Evolutionary conservation across 1,140 invertebrate genomes (phyloP).

Genomic region (Drosophila insularis): DNA sequence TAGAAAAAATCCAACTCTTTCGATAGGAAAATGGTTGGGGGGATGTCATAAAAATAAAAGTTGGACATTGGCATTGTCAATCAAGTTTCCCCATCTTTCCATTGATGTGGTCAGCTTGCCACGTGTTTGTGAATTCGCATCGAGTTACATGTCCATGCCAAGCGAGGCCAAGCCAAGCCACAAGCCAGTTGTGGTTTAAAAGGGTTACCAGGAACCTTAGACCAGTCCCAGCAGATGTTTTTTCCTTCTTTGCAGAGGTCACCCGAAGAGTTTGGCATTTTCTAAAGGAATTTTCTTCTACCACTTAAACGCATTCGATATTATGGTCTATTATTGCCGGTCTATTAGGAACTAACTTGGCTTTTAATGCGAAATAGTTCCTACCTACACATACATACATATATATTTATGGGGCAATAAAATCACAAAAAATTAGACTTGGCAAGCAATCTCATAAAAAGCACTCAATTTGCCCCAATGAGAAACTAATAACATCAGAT

Average conservation of each 20-base stretch:
- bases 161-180: too few species aligned
- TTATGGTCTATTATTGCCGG: background rate
- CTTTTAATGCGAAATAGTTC: background rate
- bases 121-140: constrained; percentile 26
- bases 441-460: constrained; percentile 52
- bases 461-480: constrained; percentile 31
- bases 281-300: background rate
- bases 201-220: constrained; percentile 28
- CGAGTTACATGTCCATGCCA: background rate
- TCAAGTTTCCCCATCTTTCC: background rate
- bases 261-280: too few species aligned
- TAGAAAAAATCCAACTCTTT: background rate
- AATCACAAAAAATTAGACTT: constrained; percentile 51
- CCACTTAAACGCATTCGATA: background rate
- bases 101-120: constrained; percentile 37
- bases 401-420: background rate
- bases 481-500: constrained; percentile 50
- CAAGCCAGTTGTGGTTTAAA: constrained; percentile 23
- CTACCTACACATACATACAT: background rate
- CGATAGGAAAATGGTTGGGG: background rate
- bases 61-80: constrained; percentile 54
- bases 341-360: background rate
- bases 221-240: constrained; percentile 12
- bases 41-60: constrained; percentile 26
- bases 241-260: background rate